phyloP scores from a whole-genome alignment of 2,113 vertebrate genomes.

The Conger conger region DNA sequence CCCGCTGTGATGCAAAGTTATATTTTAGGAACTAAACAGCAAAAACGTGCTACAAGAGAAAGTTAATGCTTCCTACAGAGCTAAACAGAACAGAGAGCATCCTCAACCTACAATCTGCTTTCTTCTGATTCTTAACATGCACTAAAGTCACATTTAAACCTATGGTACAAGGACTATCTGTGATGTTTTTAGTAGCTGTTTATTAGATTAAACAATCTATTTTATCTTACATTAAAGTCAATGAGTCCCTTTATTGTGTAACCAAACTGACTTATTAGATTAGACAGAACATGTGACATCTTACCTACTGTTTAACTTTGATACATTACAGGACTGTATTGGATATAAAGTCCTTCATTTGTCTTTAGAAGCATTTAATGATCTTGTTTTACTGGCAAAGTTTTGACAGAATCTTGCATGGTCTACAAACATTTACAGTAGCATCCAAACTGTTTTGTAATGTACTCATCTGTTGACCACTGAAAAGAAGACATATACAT shows the following conservation, averaged over 20 bases:
- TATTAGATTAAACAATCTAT: too few relatives aligned
- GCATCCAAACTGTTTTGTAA: not conserved
- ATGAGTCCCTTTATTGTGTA: constrained; percentile 70
- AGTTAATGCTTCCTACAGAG: constrained; percentile 1
- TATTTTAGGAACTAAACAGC: constrained; percentile 25
- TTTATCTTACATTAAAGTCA: constrained; percentile 20
- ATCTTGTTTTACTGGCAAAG: not conserved
- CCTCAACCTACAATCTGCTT: not conserved
- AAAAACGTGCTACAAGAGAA: constrained; percentile 20
- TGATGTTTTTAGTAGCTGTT: not conserved
- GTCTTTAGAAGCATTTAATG: not conserved
- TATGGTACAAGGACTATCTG: not conserved
- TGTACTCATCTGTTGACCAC: not conserved
- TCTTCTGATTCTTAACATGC: not conserved
- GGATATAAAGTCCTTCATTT: not conserved
- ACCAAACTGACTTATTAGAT: constrained; percentile 67
- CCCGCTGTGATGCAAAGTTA: constrained; percentile 26
- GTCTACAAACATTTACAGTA: not conserved
- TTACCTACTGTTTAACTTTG: not conserved
- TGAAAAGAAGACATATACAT: not conserved
- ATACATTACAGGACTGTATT: not conserved
- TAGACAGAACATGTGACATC: constrained; percentile 44
- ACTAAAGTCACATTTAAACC: not conserved
- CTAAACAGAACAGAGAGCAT: not conserved
- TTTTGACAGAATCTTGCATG: not conserved